Evolutionary conservation across 2,797 vertebrate genomes (phyloP).

Genomic region (Tympanoctomys barrerae): DNA sequence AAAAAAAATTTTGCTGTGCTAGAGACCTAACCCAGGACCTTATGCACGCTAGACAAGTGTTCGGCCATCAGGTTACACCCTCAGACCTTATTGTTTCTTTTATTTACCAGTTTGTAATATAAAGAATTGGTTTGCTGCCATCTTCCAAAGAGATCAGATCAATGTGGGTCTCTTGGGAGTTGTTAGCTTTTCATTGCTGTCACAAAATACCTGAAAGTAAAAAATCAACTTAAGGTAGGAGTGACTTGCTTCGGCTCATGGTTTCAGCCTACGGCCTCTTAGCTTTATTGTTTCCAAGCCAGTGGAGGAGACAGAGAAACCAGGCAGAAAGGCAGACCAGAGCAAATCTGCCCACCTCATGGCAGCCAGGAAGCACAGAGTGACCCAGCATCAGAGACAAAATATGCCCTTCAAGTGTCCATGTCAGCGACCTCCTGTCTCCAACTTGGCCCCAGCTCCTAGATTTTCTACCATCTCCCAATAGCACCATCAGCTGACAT

Average conservation of each 20-base stretch:
- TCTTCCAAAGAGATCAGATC: neutral
- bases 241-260: neutral
- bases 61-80: neutral
- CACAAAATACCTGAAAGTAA: neutral
- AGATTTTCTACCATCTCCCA: neutral
- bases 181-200: neutral
- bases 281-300: neutral
- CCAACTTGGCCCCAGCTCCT: neutral
- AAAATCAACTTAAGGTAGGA: neutral
- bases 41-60: neutral
- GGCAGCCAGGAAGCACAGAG: neutral
- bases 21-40: neutral
- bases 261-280: neutral
- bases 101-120: neutral
- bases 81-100: neutral
- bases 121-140: neutral
- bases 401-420: neutral
- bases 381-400: neutral
- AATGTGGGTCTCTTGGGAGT: neutral
- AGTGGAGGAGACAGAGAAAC: neutral
- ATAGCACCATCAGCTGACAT: neutral
- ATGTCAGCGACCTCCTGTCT: neutral
- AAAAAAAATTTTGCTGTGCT: neutral
- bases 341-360: neutral
- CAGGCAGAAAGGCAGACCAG: neutral